Evolutionary conservation across 2,797 vertebrate genomes (phyloP), one percentile per base, ranked within the genome.

Genomic region (Hybognathus amarus): DNA sequence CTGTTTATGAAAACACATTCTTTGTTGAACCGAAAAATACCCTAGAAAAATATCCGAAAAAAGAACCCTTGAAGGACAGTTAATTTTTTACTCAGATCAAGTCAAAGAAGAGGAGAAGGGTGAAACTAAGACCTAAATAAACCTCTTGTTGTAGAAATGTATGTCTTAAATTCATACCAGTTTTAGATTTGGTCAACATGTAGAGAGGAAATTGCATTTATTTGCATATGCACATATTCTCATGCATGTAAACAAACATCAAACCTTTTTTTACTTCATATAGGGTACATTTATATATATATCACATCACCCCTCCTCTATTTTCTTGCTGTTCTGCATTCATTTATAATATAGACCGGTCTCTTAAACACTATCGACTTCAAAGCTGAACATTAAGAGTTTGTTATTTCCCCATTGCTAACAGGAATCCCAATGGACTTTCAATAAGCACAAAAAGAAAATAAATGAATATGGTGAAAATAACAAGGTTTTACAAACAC

Each of bases 401-500:
- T 11, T 63, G 33, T 24, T 54, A 24, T 38, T 63, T 77, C 42
- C 75, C 15, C 6, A 56, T 12, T 12, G 56, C 56, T 42, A 17
- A 47, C 59, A 47, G 20, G 18, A 64, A 64, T 77, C 40, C 59
- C 56, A 11, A 30, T 30, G n/a, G 47, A 69, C 66, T 20, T 77
- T 27, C 20, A 77, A 42, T 27, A 12, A 24, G 50, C 22, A 38
- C 52, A 42, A 61, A n/a, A 27, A 45, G n/a, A 77, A 36, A 77
- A 77, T 61, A 27, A 77, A 77, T 11, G 38, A 27, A 7, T 61
- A 61, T 20, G 54, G 36, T 27, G n/a, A 61, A 61, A n/a, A 56
- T 38, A 75, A 56, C 73, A 38, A 13, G 36, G 50, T 33, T 75
- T 74, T 56, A 38, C 59, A 56, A 75, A 33, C 27, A 38, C 50